These are phyloP conservation scores for Oophaga pumilio DNA, from an alignment of 2,113 vertebrate genomes.

Conservation along the genomic window DNA sequence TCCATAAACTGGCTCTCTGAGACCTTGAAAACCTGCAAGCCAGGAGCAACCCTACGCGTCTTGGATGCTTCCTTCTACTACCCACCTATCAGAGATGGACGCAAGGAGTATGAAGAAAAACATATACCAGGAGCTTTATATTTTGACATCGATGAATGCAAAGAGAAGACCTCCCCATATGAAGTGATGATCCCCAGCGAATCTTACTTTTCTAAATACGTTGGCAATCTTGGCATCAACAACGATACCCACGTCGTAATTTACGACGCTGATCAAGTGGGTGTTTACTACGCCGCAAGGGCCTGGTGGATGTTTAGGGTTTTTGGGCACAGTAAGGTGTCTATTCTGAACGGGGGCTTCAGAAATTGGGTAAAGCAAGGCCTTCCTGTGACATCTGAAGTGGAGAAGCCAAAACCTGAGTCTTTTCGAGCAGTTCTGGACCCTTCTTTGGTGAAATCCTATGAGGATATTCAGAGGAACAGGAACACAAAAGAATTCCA, in stretches of 20 bases:
- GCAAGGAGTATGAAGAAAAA: constrained; percentile 78
- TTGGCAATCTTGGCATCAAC: constrained; percentile 81
- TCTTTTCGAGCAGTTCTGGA: constrained; percentile 77
- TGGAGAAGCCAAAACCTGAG: constrained; percentile 65
- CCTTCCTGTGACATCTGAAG: constrained; percentile 73
- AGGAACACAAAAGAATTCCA: constrained; percentile 75
- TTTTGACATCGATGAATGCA: constrained; percentile 90
- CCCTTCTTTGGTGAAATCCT: constrained; percentile 80
- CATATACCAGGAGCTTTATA: constrained; percentile 87
- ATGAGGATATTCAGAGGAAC: constrained; percentile 86
- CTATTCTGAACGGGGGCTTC: constrained; percentile 88
- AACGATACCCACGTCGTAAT: constrained; percentile 89
- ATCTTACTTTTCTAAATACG: constrained; percentile 78
- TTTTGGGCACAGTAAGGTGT: constrained; percentile 87
- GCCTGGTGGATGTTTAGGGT: constrained; percentile 96
- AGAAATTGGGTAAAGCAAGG: constrained; percentile 85
- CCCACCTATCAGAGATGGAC: constrained; percentile 74
- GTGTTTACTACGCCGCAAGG: constrained; percentile 83
- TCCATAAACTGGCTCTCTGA: constrained; percentile 83
- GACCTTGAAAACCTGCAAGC: constrained; percentile 70
- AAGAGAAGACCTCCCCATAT: constrained; percentile 74
- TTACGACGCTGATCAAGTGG: constrained; percentile 87
- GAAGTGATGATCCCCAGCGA: constrained; percentile 87
- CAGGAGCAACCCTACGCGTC: constrained; percentile 74
- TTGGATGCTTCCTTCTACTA: constrained; percentile 92